Evolutionary conservation across 2,888 invertebrate genomes (phyloP).

Genomic region (Coenonympha glycerion): DNA sequence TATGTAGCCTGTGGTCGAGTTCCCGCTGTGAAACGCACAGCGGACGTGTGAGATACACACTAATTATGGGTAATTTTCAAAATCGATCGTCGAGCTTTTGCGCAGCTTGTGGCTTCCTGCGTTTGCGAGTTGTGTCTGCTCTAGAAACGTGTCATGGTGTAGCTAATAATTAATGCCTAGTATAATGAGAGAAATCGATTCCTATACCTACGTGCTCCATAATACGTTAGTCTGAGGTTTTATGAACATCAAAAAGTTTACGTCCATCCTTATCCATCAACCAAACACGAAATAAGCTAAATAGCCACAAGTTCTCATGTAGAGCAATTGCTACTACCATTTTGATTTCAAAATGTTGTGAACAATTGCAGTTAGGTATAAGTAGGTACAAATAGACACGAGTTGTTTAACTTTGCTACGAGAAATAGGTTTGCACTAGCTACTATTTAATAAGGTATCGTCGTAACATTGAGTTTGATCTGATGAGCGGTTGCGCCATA

Average conservation of each 20-base stretch:
- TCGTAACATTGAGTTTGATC: constrained; percentile 55
- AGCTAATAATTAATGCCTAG: constrained; percentile 5
- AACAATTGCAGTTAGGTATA: not conserved
- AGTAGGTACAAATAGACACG: not conserved
- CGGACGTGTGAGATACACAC: constrained; percentile 68
- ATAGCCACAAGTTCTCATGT: not conserved
- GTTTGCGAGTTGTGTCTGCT: constrained; percentile 45
- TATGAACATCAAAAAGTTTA: not conserved
- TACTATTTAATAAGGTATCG: constrained; percentile 73
- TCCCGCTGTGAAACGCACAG: constrained; percentile 67
- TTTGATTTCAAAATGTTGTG: not conserved
- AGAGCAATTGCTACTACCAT: too few relatives aligned
- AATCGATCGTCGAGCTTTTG: constrained; percentile 72
- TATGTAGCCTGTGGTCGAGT: constrained; percentile 67
- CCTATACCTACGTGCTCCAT: not conserved
- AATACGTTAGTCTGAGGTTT: not conserved
- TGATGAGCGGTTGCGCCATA: constrained; percentile 66
- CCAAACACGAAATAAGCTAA: not conserved
- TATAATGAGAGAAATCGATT: too few relatives aligned
- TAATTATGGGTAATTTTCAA: constrained; percentile 75
- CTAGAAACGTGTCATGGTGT: not conserved
- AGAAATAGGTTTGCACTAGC: constrained; percentile 34
- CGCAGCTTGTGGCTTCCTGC: constrained; percentile 65
- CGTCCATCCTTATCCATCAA: too few relatives aligned
- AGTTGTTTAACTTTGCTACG: constrained; percentile 14